These are phyloP conservation scores for Stegastes partitus DNA, from an alignment of 2,113 vertebrate species.

Conservation along the genomic window DNA sequence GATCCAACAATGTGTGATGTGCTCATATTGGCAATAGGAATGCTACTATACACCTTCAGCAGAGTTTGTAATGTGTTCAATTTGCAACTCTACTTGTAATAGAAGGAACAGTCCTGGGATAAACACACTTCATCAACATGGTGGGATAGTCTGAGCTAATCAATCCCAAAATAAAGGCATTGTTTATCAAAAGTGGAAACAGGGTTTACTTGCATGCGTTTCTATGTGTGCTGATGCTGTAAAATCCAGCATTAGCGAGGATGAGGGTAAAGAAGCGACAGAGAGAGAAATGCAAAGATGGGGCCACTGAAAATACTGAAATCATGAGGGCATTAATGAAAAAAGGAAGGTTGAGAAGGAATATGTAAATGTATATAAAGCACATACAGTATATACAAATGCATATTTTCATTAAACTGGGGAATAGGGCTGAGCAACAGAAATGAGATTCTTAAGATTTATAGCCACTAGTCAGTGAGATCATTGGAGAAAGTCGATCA, in stretches of 20 bases:
- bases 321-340: neutral
- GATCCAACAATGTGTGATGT: constrained; percentile 17
- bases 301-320: neutral
- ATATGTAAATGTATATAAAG: neutral
- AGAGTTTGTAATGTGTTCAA: constrained; percentile 12
- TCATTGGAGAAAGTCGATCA: constrained; percentile 7
- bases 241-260: neutral
- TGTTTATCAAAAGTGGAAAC: constrained; percentile 33
- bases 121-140: neutral
- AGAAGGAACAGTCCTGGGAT: neutral
- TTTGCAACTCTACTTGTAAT: neutral
- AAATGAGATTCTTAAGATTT: constrained; percentile 17
- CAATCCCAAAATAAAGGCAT: constrained; percentile 27
- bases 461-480: constrained; percentile 19
- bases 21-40: constrained; percentile 28
- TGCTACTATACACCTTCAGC: neutral
- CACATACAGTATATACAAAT: neutral
- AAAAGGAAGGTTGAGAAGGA: neutral
- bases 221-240: neutral
- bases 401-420: neutral
- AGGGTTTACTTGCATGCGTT: neutral
- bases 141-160: constrained; percentile 17
- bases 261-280: neutral
- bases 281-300: neutral
- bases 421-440: neutral